Evolutionary conservation across 2,888 invertebrate genomes (phyloP), one percentile per base, ranked within the genome.

Genomic region (Euplexia lucipara): DNA sequence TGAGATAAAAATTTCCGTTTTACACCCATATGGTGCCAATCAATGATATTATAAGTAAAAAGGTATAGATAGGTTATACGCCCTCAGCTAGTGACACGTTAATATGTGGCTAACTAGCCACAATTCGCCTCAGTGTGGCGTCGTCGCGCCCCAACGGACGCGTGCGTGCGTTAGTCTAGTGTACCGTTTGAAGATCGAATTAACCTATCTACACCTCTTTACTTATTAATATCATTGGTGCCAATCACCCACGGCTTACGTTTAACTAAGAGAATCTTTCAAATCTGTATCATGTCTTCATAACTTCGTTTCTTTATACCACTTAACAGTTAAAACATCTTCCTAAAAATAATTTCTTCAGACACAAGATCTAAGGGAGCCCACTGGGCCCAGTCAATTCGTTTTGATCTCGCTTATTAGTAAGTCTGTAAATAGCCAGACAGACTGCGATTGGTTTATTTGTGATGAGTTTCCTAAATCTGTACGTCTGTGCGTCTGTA

Each of bases 351-450:
- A 66, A 68, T 58, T 72, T 44, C 52, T 7, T n/a, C 9, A 41
- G 45, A 20, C 30, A 16, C 35, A 44, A 68, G 44, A 69, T 79
- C 69, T 69, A 59, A 73, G 49, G 53, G 51, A 42, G 37, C 53
- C 51, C 41, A 16, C 34, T n/a, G 48, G 30, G 47, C 34, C 45
- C 61, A 59, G 48, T 56, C 53, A 62, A 71, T 72, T 53, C 67
- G 70, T 71, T 81, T 79, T 73, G 77, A 78, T 79, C 72, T 75
- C 64, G 37, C 70, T 68, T 75, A 75, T 70, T 71, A 77, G 70
- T 51, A 42, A 42, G 42, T 62, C 68, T 56, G 41, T 37, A 74
- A 75, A 77, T 81, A 82, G 64, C 72, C 79, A 79, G 79, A 77
- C 81, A 68, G 64, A 59, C 54, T 16, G 57, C 39, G 30, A 44